Percentiles rank a stretch among this genome's conserved stretches.
phyloP scores from a whole-genome alignment of 2,888 invertebrate genomes.

The Vannuccia rotundouncinata region DNA sequence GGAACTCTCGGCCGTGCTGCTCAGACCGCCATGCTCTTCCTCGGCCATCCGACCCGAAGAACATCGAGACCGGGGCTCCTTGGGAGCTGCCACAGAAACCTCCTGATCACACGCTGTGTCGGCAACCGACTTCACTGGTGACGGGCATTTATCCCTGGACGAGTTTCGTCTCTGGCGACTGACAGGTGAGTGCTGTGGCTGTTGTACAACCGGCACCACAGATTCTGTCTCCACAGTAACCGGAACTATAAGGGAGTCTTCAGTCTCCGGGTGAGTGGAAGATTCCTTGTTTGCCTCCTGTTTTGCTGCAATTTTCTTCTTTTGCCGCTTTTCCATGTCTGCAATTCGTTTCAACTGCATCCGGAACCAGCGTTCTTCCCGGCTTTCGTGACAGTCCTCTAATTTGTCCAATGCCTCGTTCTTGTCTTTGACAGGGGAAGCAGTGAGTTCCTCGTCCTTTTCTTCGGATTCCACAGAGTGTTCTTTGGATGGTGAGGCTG shows the following conservation, averaged over 20 bases:
- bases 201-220: neutral
- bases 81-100: neutral
- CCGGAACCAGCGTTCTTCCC: neutral
- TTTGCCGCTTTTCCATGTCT: constrained; percentile 10
- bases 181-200: neutral
- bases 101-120: neutral
- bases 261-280: neutral
- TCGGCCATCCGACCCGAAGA: neutral
- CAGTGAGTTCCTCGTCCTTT: too few species aligned
- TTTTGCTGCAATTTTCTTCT: too few species aligned
- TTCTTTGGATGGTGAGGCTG: too few species aligned
- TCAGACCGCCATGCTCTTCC: neutral
- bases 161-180: neutral
- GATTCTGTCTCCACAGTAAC: neutral
- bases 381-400: neutral
- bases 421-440: too few species aligned
- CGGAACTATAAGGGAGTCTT: neutral
- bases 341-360: neutral
- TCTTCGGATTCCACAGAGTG: too few species aligned
- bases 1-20: neutral
- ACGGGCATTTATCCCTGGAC: neutral
- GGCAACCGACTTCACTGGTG: neutral
- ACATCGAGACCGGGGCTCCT: neutral
- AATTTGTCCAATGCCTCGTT: too few species aligned
- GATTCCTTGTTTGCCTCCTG: neutral